These are phyloP conservation scores for Amblyraja radiata DNA, from an alignment of 2,797 vertebrate genomes.

Conservation along the genomic window DNA sequence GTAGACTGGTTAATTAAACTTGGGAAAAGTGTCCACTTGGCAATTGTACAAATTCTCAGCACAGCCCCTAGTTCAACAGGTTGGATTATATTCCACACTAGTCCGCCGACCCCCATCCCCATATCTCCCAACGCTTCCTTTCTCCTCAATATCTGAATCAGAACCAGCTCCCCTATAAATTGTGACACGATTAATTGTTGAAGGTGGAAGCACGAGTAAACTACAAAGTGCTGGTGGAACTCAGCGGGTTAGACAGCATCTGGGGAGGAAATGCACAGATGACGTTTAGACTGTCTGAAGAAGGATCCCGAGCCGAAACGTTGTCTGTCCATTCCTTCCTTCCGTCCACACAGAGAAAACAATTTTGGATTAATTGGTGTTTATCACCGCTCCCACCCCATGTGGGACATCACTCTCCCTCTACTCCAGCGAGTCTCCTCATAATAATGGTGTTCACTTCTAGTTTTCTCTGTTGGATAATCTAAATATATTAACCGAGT, in stretches of 20 bases:
- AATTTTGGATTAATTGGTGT: background rate
- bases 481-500: background rate
- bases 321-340: no score
- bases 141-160: background rate
- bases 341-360: background rate
- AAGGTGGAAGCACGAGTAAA: no score
- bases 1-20: background rate
- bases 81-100: background rate
- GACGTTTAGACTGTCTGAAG: no score
- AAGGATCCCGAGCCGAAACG: no score
- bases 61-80: background rate
- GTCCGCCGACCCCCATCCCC: background rate
- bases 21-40: background rate
- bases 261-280: no score
- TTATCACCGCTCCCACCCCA: background rate
- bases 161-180: background rate
- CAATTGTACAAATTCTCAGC: background rate
- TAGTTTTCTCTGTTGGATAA: background rate
- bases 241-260: no score
- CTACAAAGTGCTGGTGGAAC: no score
- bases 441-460: background rate
- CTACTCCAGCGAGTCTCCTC: background rate
- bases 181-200: no score
- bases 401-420: background rate
- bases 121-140: background rate